Evolutionary conservation across 2,888 invertebrate species (phyloP).

Genomic region (Drosophila antonietae): DNA sequence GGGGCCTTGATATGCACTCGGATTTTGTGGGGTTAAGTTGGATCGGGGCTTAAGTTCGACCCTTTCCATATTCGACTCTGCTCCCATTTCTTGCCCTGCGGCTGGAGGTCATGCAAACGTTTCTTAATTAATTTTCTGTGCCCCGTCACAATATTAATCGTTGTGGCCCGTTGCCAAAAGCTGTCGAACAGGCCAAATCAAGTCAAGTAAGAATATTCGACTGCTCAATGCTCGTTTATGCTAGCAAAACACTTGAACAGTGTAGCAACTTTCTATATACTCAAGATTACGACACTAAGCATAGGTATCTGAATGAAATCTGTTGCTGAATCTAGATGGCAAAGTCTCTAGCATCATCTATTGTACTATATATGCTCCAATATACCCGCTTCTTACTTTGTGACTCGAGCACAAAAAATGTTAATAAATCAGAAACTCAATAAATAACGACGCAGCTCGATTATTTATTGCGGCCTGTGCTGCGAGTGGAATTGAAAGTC

Average conservation of each 20-base stretch:
- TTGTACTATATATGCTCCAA: not conserved
- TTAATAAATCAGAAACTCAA: conserved; percentile 20
- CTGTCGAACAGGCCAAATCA: conserved; percentile 9
- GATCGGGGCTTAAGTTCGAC: conserved; percentile 2
- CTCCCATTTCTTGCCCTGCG: conserved; percentile 22
- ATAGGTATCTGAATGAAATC: not conserved
- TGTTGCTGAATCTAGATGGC: not conserved
- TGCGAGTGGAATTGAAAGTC: conserved; percentile 28
- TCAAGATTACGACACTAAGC: not conserved
- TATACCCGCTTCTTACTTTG: not conserved
- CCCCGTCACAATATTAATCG: conserved; percentile 54
- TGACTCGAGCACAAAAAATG: conserved; percentile 2
- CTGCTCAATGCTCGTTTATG: not conserved
- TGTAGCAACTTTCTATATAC: not conserved
- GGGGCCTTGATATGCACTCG: conserved; percentile 14
- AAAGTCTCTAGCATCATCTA: not conserved
- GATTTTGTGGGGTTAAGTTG: not conserved
- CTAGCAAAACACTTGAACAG: not conserved
- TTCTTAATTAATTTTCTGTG: conserved; percentile 47
- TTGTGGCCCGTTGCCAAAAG: conserved; percentile 34
- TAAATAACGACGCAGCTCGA: conserved; percentile 32
- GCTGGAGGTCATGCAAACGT: conserved; percentile 46
- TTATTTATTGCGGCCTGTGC: conserved; percentile 32
- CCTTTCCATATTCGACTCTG: not conserved
- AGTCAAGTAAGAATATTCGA: not conserved